These are phyloP conservation scores for Alligator mississippiensis DNA, from an alignment of 2,113 vertebrate species.

Conservation along the genomic window DNA sequence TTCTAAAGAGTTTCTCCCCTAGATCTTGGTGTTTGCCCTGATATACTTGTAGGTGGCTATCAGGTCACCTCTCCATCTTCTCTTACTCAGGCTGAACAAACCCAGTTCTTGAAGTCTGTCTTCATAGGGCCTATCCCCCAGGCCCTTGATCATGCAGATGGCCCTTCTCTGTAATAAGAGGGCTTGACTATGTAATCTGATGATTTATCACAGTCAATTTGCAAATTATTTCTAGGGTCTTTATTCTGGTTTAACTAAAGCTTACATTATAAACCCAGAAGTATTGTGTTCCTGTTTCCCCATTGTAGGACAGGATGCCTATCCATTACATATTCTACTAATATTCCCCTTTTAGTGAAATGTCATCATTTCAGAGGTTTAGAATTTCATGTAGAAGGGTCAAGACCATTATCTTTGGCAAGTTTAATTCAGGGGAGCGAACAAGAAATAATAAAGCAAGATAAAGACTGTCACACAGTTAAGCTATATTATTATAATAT, in stretches of 20 bases:
- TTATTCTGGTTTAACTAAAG: background rate
- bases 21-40: too few species aligned
- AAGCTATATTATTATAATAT: background rate
- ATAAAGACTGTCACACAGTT: background rate
- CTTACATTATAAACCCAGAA: background rate
- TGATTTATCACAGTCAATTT: background rate
- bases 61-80: too few species aligned
- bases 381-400: background rate
- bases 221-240: background rate
- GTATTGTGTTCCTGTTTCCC: background rate
- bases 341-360: background rate
- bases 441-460: background rate
- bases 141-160: too few species aligned
- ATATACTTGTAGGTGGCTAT: too few species aligned
- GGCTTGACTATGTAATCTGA: rapidly evolving
- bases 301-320: background rate
- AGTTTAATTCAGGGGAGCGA: background rate
- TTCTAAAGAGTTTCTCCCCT: too few species aligned
- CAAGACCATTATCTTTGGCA: background rate
- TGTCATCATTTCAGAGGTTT: background rate
- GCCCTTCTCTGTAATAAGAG: background rate
- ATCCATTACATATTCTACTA: background rate
- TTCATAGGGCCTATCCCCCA: too few species aligned
- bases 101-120: too few species aligned
- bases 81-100: too few species aligned